Percentiles rank a stretch among this genome's conserved stretches.
Conservation (phyloP, 1,140 invertebrate genomes). For the Nasonia giraulti region DNA sequence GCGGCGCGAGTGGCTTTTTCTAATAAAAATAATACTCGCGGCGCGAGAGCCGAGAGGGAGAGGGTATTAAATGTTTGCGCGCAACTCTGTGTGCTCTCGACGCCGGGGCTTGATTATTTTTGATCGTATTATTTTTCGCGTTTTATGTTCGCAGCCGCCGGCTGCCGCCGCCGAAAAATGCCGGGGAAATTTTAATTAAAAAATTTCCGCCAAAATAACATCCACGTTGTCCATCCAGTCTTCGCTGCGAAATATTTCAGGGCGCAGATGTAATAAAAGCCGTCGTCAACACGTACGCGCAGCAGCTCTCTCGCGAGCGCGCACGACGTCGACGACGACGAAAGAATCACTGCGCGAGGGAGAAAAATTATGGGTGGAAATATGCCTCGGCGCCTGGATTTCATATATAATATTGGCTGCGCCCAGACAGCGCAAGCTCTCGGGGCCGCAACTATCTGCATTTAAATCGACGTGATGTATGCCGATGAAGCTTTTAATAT, state of each 20-base stretch:
- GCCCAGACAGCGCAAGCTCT: neutral
- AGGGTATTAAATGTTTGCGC: neutral
- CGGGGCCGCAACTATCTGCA: conserved; percentile 33
- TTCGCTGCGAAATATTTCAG: neutral
- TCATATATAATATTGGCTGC: conserved; percentile 25
- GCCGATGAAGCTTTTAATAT: conserved; percentile 48
- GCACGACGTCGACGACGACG: neutral
- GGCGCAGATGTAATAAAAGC: neutral
- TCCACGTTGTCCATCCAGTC: too few species aligned
- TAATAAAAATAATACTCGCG: conserved; percentile 9
- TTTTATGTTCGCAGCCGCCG: neutral
- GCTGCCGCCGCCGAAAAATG: too few species aligned
- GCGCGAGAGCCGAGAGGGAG: neutral
- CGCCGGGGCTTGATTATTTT: neutral
- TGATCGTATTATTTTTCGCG: neutral
- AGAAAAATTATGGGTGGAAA: conserved; percentile 27
- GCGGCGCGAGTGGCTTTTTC: neutral
- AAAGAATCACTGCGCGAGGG: conserved; percentile 24
- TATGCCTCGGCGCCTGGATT: neutral
- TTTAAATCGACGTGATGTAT: conserved; percentile 48
- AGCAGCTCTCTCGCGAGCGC: neutral
- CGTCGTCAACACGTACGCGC: neutral
- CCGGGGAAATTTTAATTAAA: too few species aligned
- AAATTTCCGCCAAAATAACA: too few species aligned
- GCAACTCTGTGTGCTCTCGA: too few species aligned